These are phyloP conservation scores for Menura novaehollandiae DNA, from an alignment of 2,113 vertebrate genomes.

Conservation along the genomic window DNA sequence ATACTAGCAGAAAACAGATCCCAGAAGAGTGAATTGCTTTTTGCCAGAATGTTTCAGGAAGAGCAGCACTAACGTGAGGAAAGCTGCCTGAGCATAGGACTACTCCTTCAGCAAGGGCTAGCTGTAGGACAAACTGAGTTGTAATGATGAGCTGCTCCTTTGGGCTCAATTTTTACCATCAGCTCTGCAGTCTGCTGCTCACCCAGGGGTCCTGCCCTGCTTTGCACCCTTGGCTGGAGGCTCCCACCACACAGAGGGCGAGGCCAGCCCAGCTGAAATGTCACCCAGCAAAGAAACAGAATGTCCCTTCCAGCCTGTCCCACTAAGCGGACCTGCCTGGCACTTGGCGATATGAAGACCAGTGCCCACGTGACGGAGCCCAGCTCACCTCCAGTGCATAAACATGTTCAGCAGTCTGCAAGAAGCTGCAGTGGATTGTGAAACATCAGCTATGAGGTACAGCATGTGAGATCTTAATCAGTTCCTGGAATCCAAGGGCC, in stretches of 20 bases:
- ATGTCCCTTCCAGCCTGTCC: not conserved
- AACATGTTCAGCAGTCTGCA: not conserved
- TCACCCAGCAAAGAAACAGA: not conserved
- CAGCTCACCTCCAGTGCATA: not conserved
- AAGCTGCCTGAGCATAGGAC: rapidly evolving
- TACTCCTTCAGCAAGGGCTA: not conserved
- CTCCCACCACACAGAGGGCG: not conserved
- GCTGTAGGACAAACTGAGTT: not conserved
- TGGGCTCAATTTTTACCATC: not conserved
- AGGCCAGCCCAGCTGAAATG: not conserved
- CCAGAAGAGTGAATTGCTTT: not conserved
- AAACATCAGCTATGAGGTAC: not conserved
- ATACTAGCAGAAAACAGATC: not conserved
- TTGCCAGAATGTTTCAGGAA: not conserved
- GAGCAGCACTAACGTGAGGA: not conserved
- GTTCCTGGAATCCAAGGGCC: not conserved
- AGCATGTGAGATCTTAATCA: not conserved
- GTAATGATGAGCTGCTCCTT: not conserved
- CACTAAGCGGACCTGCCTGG: not conserved
- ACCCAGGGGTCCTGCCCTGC: not conserved
- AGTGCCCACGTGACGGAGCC: not conserved
- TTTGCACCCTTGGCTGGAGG: not conserved
- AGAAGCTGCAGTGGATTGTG: not conserved
- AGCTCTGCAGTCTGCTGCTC: not conserved
- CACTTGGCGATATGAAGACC: rapidly evolving